These are phyloP conservation scores for Rhodophaea formosa DNA, from an alignment of 2,888 invertebrate species.

Conservation along the genomic window DNA sequence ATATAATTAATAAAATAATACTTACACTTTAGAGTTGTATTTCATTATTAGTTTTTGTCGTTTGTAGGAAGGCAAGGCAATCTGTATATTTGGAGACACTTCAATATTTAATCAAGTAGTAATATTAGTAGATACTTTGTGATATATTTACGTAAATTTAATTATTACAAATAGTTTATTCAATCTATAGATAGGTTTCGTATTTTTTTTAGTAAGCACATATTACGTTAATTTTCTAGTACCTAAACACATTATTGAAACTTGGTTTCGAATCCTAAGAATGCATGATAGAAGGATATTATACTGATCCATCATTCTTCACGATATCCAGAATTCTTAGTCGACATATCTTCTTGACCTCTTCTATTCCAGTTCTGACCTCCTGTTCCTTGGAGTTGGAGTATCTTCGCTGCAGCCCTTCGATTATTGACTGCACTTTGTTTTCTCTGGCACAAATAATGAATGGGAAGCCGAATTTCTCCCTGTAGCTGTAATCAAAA, in stretches of 20 bases:
- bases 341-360: constrained; percentile 86
- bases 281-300: no score
- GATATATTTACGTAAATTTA: no score
- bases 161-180: no score
- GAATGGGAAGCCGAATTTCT: constrained; percentile 85
- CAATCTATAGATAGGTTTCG: no score
- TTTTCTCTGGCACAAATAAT: constrained; percentile 85
- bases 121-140: no score
- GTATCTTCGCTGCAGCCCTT: constrained; percentile 76
- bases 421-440: constrained; percentile 80
- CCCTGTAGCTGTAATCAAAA: constrained; percentile 78
- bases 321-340: constrained; percentile 81
- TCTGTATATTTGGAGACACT: no score
- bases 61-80: no score
- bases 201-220: no score
- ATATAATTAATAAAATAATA: constrained; percentile 26
- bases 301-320: constrained; percentile 33
- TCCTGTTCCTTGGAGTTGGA: constrained; percentile 78
- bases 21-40: not conserved
- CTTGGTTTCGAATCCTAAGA: not conserved
- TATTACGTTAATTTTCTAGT: no score
- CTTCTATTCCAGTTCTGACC: constrained; percentile 79
- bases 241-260: no score
- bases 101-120: no score
- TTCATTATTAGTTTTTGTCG: not conserved